These are phyloP conservation scores for Leuciscus waleckii DNA, from an alignment of 2,797 vertebrate genomes.

Conservation along the genomic window DNA sequence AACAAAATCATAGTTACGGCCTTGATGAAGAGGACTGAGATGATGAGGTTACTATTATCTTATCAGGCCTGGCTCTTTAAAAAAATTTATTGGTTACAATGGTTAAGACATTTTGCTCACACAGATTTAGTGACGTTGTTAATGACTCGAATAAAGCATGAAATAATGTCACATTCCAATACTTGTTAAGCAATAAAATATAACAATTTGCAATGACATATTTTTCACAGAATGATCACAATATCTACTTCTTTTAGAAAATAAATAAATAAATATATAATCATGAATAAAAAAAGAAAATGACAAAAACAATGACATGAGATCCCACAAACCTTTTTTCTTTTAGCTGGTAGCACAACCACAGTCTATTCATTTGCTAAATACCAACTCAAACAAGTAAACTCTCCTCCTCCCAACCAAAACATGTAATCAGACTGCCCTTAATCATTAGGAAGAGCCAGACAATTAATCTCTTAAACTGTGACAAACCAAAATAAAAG, in stretches of 20 bases:
- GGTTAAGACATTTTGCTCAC: neutral
- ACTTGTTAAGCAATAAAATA: neutral
- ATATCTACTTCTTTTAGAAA: neutral
- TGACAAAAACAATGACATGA: neutral
- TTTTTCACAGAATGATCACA: neutral
- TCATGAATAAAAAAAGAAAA: neutral
- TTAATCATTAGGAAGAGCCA: slow-evolving; percentile 43
- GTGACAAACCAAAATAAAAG: neutral
- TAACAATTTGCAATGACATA: neutral
- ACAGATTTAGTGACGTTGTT: neutral
- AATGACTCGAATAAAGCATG: neutral
- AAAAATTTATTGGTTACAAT: neutral
- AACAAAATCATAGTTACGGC: neutral
- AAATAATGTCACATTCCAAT: neutral
- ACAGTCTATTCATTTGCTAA: slow-evolving; percentile 28
- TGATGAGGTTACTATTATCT: slow-evolving; percentile 25
- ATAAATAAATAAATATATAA: neutral
- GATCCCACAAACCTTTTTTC: neutral
- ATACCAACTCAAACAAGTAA: slow-evolving; percentile 37
- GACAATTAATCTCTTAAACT: slow-evolving; percentile 57
- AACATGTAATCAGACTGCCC: slow-evolving; percentile 47
- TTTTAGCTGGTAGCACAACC: neutral
- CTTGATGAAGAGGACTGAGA: neutral
- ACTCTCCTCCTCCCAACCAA: slow-evolving; percentile 48
- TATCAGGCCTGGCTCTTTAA: neutral